Evolutionary conservation across 2,888 invertebrate species (phyloP), one percentile per base, ranked within the genome.

Genomic region (Cepaea hortensis): DNA sequence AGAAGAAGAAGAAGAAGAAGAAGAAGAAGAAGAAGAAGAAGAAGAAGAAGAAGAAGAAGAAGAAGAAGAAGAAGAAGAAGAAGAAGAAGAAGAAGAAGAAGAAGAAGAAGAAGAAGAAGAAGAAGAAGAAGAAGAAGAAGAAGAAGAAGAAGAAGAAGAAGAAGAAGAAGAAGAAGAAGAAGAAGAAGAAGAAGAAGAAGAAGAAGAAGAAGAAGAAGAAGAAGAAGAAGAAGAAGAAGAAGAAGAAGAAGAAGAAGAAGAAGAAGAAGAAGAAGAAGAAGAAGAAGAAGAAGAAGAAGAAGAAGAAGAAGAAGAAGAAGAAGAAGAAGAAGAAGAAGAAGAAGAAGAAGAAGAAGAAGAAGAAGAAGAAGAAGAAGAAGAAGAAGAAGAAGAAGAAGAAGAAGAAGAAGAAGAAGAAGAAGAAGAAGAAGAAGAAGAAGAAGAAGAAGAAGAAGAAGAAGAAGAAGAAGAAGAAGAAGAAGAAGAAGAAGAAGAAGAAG

Each of bases 151-250:
- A n/a, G n/a, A n/a, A n/a, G 70, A 50, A 72, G 61, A 83, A 48
- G 73, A 55, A 72, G 83, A 80, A 50, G 80, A 80, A 50, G 80
- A 80, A 50, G 80, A 80, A 50, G 62, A 80, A 50, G 80, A 50
- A 48, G 50, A 73, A 20, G 73, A 73, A 73, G 73, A 73, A 73
- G 73, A 73, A 73, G 73, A 73, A 73, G 73, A 73, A 73, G 73
- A 73, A 73, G 70, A 50, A 72, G 61, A 83, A 48, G 73, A 55
- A 72, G 83, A 80, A 50, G 80, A 80, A 50, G 80, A 80, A 50
- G 80, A 80, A 50, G 62, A 80, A 50, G 80, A 50, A 48, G 50
- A 73, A 20, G 73, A 73, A 73, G 73, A 73, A 73, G 73, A 73
- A 73, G 73, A 73, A 73, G 73, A 73, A 73, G 73, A 73, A 73